Evolutionary conservation across 2,888 invertebrate genomes (phyloP), one percentile per base, ranked within the genome.

Genomic region (Petrophora chlorosata): DNA sequence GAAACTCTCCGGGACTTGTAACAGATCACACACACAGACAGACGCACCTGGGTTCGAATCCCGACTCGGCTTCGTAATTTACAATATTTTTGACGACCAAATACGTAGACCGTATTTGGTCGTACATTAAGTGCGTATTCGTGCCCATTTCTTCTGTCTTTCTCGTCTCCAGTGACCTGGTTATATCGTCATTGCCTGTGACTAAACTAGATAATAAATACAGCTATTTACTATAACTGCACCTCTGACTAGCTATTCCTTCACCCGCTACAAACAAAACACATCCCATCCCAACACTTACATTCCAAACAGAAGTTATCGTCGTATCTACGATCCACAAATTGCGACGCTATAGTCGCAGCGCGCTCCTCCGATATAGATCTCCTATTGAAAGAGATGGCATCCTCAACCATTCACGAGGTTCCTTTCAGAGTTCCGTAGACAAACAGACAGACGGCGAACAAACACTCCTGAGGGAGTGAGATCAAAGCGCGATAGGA

Each of bases 401-500:
- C 66, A 61, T 71, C 68, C 76, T 73, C 68, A 64, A 61, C 74
- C 79, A 84, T 87, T 87, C 81, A 73, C 70, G 65, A 59, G 67
- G 66, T 68, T 76, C 82, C 73, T 79, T 88, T 87, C 85, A 86
- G 73, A 67, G 70, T 57, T 60, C 55, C 34, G 54, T 67, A 73
- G 76, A 84, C 85, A 89, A 85, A 88, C 83, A 88, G 67, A 74
- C 82, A 79, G 82, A 76, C 82, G 73, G 61, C 62, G 47, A 55
- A 67, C 79, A 87, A 86, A 88, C 87, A 86, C 88, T 87, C 80
- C 76, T 77, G 57, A 59, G 65, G 69, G 72, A 75, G 68, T 32
- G 82, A 88, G 88, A 88, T 88, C 88, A 89, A 88, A 89, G 88
- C 72, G 74, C 84, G 89, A 89, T 89, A 89, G 71, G 76, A 85